These are phyloP conservation scores for Ferdinandea cuprea DNA, from an alignment of 2,888 invertebrate species.

Conservation along the genomic window DNA sequence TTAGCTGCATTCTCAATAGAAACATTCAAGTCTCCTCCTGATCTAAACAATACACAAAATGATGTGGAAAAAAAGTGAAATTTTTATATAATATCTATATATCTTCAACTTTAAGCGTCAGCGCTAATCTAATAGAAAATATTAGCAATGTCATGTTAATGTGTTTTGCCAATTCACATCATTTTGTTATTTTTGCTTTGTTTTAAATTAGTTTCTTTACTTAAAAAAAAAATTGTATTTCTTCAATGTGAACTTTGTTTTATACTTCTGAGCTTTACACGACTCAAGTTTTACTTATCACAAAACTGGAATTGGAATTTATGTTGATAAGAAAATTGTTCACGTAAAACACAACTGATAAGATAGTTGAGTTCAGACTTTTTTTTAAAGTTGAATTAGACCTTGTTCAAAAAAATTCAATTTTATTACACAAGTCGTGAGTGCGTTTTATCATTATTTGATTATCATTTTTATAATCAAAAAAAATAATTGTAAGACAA, in stretches of 20 bases:
- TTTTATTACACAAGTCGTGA: neutral
- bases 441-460: neutral
- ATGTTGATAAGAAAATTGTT: conserved; percentile 42
- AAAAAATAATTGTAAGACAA: conserved; percentile 3
- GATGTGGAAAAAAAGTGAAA: no score
- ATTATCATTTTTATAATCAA: neutral
- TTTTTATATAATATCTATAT: neutral
- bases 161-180: conserved; percentile 12
- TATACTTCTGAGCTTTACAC: neutral
- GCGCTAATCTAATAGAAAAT: conserved; percentile 13
- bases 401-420: neutral
- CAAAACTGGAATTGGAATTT: conserved; percentile 13
- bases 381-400: conserved; percentile 1
- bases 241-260: neutral
- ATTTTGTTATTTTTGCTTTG: conserved; percentile 3
- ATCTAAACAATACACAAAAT: no score
- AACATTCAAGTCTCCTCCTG: neutral
- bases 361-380: conserved; percentile 35
- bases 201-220: neutral
- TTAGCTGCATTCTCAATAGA: neutral
- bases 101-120: neutral
- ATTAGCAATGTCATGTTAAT: conserved; percentile 38
- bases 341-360: conserved; percentile 34
- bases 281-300: no score
- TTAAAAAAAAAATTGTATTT: conserved; percentile 24